Percentiles rank a stretch among this genome's conserved stretches.
Evolutionary conservation across 2,888 invertebrate genomes (phyloP).

Genomic region (Synergus itoensis): DNA sequence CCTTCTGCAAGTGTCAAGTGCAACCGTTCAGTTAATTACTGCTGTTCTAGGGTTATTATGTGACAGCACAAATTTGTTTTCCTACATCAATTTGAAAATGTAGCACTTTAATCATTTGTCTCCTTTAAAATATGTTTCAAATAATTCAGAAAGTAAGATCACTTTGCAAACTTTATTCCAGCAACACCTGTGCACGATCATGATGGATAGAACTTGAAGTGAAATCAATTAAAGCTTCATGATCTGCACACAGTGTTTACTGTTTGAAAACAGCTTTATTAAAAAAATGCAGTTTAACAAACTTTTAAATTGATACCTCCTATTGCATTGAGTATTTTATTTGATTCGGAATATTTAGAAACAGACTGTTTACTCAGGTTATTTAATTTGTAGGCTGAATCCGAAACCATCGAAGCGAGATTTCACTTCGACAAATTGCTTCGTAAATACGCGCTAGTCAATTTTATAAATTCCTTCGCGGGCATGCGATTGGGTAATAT

Average conservation of each 20-base stretch:
- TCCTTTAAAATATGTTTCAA: too few relatives aligned
- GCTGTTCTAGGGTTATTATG: neutral
- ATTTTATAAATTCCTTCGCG: constrained; percentile 45
- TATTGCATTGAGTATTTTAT: too few relatives aligned
- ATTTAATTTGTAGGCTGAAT: constrained; percentile 14
- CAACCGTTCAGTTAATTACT: constrained; percentile 31
- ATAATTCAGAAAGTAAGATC: constrained; percentile 11
- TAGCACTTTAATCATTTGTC: neutral
- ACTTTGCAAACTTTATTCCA: constrained; percentile 35
- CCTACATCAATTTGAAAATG: neutral
- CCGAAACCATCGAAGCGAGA: constrained; percentile 5
- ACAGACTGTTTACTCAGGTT: neutral
- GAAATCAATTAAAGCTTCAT: constrained; percentile 10
- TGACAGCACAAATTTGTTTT: neutral
- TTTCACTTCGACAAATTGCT: constrained; percentile 52
- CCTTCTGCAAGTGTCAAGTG: constrained; percentile 18
- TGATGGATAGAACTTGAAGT: constrained; percentile 58
- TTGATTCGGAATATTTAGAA: too few relatives aligned
- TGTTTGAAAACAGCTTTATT: too few relatives aligned
- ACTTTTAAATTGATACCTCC: neutral
- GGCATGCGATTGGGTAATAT: constrained; percentile 46
- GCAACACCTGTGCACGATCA: constrained; percentile 55
- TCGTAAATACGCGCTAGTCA: constrained; percentile 45
- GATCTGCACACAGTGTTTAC: too few relatives aligned
- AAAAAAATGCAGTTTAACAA: too few relatives aligned